Percentiles rank a stretch among this genome's conserved stretches.
Evolutionary conservation across 2,888 invertebrate genomes (phyloP).

Genomic region (Notodonta dromedarius): DNA sequence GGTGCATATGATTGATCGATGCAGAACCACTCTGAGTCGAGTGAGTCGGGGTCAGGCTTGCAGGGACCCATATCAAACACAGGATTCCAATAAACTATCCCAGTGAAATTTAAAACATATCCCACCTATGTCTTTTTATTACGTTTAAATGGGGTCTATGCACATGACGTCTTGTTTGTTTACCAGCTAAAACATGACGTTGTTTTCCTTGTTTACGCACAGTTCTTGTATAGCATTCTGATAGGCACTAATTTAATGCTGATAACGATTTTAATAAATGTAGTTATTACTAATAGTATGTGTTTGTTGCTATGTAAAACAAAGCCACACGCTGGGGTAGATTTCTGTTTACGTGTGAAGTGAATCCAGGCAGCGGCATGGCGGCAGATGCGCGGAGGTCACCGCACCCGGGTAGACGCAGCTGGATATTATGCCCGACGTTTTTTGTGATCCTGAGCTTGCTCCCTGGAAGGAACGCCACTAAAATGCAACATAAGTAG

Average conservation of each 20-base stretch:
- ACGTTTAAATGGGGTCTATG: slow-evolving; percentile 11
- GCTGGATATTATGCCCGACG: slow-evolving; percentile 65
- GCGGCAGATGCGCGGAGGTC: slow-evolving; percentile 75
- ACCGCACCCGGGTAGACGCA: slow-evolving; percentile 69
- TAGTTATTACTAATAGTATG: background rate
- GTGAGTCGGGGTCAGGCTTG: slow-evolving; percentile 10
- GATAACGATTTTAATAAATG: background rate
- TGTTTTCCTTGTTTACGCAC: slow-evolving; percentile 34
- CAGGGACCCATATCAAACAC: slow-evolving; percentile 16
- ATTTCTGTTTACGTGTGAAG: slow-evolving; percentile 63
- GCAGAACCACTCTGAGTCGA: slow-evolving; percentile 25
- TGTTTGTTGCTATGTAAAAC: slow-evolving; percentile 15
- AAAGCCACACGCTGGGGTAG: slow-evolving; percentile 41
- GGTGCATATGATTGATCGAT: slow-evolving; percentile 53
- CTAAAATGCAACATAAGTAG: slow-evolving; percentile 43
- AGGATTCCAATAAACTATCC: slow-evolving; percentile 6
- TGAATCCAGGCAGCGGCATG: slow-evolving; percentile 51
- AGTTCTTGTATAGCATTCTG: background rate
- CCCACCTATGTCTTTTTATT: background rate
- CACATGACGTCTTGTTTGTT: slow-evolving; percentile 29
- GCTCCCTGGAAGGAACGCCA: slow-evolving; percentile 39
- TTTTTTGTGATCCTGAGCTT: slow-evolving; percentile 61
- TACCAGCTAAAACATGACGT: slow-evolving; percentile 35
- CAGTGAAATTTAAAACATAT: background rate
- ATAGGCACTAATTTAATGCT: background rate